Conservation (phyloP, 2,888 invertebrate genomes). For the Kryphioiulus occultus region DNA sequence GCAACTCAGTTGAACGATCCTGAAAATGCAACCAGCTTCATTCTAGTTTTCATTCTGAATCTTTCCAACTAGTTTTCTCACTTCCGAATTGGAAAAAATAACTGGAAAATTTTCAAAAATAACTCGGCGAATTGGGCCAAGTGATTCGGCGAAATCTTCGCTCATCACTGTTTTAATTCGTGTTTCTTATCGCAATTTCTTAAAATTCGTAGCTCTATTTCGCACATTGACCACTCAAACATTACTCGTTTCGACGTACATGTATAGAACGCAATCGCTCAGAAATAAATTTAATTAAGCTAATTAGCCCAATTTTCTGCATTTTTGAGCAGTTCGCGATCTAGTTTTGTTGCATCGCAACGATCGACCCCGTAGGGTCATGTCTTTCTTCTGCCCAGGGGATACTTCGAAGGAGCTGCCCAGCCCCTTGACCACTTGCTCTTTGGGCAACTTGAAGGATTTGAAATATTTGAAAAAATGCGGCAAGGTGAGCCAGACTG, state of each 20-base stretch:
- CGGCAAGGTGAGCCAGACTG: neutral
- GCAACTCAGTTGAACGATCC: neutral
- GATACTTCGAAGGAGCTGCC: conserved; percentile 23
- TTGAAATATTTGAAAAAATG: conserved; percentile 42
- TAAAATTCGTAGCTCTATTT: neutral
- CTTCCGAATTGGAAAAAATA: neutral
- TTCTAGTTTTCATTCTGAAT: neutral
- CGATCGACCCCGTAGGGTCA: neutral
- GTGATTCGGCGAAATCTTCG: neutral
- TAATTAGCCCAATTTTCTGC: neutral
- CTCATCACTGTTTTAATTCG: neutral
- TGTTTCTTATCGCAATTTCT: neutral
- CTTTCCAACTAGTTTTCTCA: neutral
- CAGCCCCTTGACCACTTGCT: conserved; percentile 40
- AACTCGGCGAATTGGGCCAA: neutral
- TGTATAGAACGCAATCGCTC: neutral
- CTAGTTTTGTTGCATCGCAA: neutral
- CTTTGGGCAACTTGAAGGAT: conserved; percentile 41
- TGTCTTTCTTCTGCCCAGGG: neutral
- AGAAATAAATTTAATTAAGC: neutral
- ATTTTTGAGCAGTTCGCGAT: neutral
- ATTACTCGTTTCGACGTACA: neutral
- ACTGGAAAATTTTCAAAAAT: neutral
- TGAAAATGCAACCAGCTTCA: neutral
- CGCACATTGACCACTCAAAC: neutral